Evolutionary conservation across 1,140 invertebrate species (phyloP), one percentile per base, ranked within the genome.

Genomic region (Magallana angulata): DNA sequence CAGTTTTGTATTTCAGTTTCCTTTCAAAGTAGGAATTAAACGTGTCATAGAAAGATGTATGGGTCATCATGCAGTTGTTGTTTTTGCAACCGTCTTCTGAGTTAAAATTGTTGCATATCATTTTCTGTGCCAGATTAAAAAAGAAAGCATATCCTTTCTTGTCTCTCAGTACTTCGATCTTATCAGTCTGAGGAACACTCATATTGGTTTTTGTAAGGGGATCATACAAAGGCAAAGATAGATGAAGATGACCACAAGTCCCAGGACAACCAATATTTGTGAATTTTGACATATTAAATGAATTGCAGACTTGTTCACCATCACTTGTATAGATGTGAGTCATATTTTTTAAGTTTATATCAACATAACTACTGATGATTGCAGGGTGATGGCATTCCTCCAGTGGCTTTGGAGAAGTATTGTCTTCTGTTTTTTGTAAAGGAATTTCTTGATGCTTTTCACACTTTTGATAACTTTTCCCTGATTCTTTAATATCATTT

Each of bases 31-130:
- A 76, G 24, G 68, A 18, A 30, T 76, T 30, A 24, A 76, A 76
- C 48, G 36, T 76, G 7, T 76, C 12, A 76, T 76, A 76, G 11
- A 76, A 76, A 12, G 68, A 76, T 36, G 9, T 24, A 24, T 76
- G 68, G 12, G 36, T 30, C 68, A 76, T 76, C 24, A 76, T 30
- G 36, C 68, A 76, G 68, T 76, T 76, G 2, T 9, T 76, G 30
- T 76, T 76, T 24, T 30, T 76, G 68, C 68, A 76, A 2, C 68
- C 68, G 7, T 76, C 68, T 30, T 36, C 68, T 30, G 68, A 76
- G 24, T 76, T 76, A 24, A 76, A 76, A 12, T 76, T 76, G 68
- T 76, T 76, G 24, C 68, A 76, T 76, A 76, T 76, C 24, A 76
- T 76, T 76, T 76, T 76, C 68, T 76, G 68, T 30, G 68, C 24